Conservation (phyloP, 2,113 vertebrate genomes). For the Taurulus bubalis region DNA sequence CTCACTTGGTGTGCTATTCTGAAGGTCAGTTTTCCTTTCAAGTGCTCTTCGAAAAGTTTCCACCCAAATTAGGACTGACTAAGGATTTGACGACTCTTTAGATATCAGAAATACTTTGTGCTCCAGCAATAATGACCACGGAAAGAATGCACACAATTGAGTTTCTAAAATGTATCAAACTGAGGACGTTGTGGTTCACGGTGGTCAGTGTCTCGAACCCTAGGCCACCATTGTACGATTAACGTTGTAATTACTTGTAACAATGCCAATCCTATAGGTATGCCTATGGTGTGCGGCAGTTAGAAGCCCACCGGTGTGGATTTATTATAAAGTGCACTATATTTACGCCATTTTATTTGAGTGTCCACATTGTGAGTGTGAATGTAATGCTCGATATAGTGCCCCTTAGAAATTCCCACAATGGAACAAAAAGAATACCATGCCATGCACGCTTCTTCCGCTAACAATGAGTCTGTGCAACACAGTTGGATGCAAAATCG, state of each 20-base stretch:
- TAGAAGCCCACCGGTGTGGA: background rate
- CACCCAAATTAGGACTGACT: background rate
- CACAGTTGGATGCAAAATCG: background rate
- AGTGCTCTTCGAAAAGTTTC: slow-evolving; percentile 20
- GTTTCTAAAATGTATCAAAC: background rate
- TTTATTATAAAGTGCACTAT: background rate
- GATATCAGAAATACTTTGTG: background rate
- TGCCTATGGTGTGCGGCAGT: background rate
- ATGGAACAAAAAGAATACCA: background rate
- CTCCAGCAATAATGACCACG: background rate
- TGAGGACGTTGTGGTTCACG: background rate
- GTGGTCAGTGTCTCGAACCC: background rate
- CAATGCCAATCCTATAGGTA: background rate
- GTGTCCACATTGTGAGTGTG: background rate
- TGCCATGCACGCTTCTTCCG: background rate
- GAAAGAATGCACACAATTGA: background rate
- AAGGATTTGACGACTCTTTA: background rate
- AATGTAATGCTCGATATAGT: background rate
- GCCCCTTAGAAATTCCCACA: background rate
- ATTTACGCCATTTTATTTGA: background rate
- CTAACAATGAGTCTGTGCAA: background rate
- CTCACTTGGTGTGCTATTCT: slow-evolving; percentile 3
- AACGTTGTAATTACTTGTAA: background rate
- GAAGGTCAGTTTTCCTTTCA: slow-evolving; percentile 9
- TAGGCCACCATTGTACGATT: background rate